Conservation (phyloP, 1,140 invertebrate genomes). For the Trichoplusia ni region DNA sequence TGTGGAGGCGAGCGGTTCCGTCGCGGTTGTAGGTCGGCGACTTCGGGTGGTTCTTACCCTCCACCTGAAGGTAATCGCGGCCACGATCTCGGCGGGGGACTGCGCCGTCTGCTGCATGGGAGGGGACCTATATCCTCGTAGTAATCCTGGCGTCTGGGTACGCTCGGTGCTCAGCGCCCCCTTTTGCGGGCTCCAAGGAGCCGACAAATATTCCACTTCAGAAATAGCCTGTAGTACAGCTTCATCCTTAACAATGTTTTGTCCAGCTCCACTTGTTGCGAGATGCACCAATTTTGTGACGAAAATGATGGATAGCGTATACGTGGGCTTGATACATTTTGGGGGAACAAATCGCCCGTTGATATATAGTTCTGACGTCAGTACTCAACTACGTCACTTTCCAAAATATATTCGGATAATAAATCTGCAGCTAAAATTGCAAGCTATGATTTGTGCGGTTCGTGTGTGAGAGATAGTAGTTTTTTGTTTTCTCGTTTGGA, state of each 20-base stretch:
- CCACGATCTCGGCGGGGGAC: too few species aligned
- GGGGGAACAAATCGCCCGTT: background rate
- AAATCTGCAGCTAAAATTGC: background rate
- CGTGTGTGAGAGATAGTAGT: constrained; percentile 23
- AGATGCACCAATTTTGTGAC: constrained; percentile 17
- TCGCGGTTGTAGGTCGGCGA: too few species aligned
- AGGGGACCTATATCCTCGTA: too few species aligned
- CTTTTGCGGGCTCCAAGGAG: too few species aligned
- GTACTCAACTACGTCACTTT: background rate
- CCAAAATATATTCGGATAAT: constrained; percentile 12
- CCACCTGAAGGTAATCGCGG: too few species aligned
- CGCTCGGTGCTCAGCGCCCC: too few species aligned
- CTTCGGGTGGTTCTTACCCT: too few species aligned
- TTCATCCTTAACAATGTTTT: background rate
- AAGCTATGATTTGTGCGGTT: constrained; percentile 28
- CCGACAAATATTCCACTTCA: too few species aligned
- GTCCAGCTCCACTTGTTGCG: constrained; percentile 6
- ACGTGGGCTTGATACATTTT: background rate
- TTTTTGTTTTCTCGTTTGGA: background rate
- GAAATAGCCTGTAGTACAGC: background rate
- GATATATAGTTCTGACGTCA: background rate
- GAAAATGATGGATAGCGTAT: constrained; percentile 10
- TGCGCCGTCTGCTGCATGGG: too few species aligned
- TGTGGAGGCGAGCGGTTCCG: too few species aligned
- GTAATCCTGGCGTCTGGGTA: too few species aligned